A percentile compares a stretch with the other conserved stretches of the same genome.
Conservation (phyloP, 2,113 vertebrate genomes). For the Cyrtonyx montezumae region DNA sequence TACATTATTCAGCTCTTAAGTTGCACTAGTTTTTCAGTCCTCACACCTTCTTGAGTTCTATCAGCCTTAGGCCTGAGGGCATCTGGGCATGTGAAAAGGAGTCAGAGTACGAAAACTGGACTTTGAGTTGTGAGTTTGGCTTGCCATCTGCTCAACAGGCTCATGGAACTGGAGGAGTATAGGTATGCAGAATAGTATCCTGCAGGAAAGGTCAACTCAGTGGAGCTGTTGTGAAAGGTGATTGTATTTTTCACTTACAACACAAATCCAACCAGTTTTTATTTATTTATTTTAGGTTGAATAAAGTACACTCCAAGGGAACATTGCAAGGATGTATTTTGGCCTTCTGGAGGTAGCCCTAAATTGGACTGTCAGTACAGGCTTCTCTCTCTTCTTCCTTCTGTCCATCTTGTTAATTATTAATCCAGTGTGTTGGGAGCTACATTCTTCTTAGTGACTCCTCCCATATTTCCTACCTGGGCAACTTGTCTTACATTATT, state of each 20-base stretch:
- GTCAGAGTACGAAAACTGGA: constrained; percentile 24
- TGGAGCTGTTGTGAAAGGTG: neutral
- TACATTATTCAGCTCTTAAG: neutral
- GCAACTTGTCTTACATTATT: constrained; percentile 15
- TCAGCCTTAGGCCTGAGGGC: neutral
- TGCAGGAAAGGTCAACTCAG: neutral
- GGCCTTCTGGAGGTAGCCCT: neutral
- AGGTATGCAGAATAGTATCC: neutral
- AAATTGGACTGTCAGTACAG: neutral
- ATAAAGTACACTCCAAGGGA: neutral
- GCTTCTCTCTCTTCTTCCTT: neutral
- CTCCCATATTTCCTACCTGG: constrained; percentile 53
- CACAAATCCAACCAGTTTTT: neutral
- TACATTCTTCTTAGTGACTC: constrained; percentile 23
- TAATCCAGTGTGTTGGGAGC: constrained; percentile 8
- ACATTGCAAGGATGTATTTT: neutral
- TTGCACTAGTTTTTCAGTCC: neutral
- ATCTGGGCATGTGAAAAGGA: neutral
- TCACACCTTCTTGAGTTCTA: neutral
- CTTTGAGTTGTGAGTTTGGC: constrained; percentile 17
- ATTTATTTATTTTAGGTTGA: neutral
- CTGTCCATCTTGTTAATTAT: constrained; percentile 58
- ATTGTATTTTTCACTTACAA: neutral
- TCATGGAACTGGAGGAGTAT: neutral
- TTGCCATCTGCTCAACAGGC: neutral